Conservation (phyloP, 2,113 vertebrate genomes). For the Junco hyemalis region DNA sequence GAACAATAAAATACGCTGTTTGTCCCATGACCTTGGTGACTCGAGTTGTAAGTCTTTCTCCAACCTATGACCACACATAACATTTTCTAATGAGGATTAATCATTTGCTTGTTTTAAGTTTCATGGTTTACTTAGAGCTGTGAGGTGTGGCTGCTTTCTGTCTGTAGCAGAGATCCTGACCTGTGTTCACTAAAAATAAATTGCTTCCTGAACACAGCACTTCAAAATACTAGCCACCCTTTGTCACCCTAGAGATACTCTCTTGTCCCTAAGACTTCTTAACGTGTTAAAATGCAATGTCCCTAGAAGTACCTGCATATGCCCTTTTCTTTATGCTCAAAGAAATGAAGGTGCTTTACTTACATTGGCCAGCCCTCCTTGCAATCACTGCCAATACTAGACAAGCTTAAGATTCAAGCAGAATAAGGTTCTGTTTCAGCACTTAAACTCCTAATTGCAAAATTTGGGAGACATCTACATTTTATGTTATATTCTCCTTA, state of each 20-base stretch:
- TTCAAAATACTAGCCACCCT: background rate
- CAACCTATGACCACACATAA: too few species aligned
- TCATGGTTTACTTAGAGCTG: background rate
- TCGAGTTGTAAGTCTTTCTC: too few species aligned
- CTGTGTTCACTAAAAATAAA: background rate
- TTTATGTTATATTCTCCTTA: background rate
- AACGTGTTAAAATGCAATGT: background rate
- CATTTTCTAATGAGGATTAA: background rate
- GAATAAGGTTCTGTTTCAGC: background rate
- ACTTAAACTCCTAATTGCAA: background rate
- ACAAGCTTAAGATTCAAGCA: background rate
- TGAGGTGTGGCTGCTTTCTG: background rate
- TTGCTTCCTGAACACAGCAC: background rate
- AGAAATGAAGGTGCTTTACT: background rate
- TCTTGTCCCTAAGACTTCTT: background rate
- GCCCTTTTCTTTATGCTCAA: background rate
- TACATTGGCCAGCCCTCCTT: background rate
- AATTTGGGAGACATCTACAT: background rate
- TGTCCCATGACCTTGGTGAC: too few species aligned
- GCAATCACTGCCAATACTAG: background rate
- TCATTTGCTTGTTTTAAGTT: background rate
- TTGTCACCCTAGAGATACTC: background rate
- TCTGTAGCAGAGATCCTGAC: background rate
- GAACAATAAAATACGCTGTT: too few species aligned
- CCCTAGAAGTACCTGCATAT: background rate